Evolutionary conservation across 2,797 vertebrate genomes (phyloP), one percentile per base, ranked within the genome.

Genomic region (Babyrousa celebensis): DNA sequence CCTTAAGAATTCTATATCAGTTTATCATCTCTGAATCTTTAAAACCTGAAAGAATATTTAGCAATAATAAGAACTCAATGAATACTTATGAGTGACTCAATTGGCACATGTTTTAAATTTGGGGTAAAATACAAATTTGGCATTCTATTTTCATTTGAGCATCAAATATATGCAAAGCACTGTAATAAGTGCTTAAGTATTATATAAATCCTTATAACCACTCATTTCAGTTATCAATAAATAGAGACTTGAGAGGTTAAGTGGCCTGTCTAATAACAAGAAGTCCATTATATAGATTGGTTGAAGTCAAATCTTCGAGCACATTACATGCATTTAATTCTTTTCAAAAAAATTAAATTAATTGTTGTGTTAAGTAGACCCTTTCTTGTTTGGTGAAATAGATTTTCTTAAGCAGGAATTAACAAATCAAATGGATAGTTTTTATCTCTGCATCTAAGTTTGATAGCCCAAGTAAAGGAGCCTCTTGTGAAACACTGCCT

Each of bases 81-180:
- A 91, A 94, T 93, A 88, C 65, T 80, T 77, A 88, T 63, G 40
- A 93, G 6, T 68, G 25, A 15, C 14, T 36, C 56, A 20, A 80
- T 84, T 3, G 52, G 5, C 67, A 70, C 54, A 70, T 3, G 1
- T 65, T 71, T 43, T 75, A 36, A 74, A 52, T 65, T 85, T 63
- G 5, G 27, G 6, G 71, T 65, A 91, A 92, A 85, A 95, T 52
- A 83, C 21, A 78, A 43, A 52, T n/a, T 52, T 63, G 18, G 5
- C 6, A 16, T 79, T 86, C 4, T 32, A 16, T 65, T 94, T 92
- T 93, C n/a, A 84, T 67, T 79, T 86, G 43, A 89, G 4, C 20
- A 89, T 80, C 9, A 62, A 67, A 79, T 72, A 5, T 52, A 27
- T 36, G 8, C 5, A 62, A 63, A 58, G 27, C 6, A 48, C 10